Conservation (phyloP, 2,797 vertebrate species). For the Heliangelus exortis region DNA sequence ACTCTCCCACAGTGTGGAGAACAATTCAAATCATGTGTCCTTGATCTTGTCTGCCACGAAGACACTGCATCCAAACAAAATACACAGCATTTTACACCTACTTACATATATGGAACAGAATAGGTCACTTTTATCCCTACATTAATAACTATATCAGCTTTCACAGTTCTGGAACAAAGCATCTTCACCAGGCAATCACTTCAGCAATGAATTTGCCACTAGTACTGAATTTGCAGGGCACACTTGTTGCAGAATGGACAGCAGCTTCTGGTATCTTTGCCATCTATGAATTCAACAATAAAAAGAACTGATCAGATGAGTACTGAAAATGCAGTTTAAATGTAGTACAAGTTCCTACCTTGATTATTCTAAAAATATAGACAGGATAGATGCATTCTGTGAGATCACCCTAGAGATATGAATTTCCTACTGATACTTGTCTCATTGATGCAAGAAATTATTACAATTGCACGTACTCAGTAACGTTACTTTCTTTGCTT, state of each 20-base stretch:
- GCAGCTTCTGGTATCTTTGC: neutral
- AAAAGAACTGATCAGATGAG: neutral
- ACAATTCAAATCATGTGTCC: slow-evolving; percentile 9
- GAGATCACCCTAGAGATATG: neutral
- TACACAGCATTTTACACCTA: neutral
- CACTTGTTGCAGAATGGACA: neutral
- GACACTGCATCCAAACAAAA: slow-evolving; percentile 9
- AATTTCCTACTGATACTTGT: neutral
- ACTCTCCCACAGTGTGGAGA: neutral
- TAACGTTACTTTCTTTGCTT: neutral
- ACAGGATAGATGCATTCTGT: neutral
- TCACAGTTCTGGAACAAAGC: neutral
- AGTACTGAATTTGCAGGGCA: neutral
- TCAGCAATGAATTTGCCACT: neutral
- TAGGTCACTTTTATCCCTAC: neutral
- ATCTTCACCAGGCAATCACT: neutral
- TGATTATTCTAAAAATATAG: neutral
- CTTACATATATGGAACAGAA: neutral
- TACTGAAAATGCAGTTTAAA: neutral
- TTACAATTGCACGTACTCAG: neutral
- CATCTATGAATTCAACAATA: neutral
- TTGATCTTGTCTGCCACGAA: neutral
- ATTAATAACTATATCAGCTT: neutral
- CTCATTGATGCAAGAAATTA: neutral
- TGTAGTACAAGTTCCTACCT: neutral